These are phyloP conservation scores for Psettodes erumei DNA, from an alignment of 2,113 vertebrate species.

Conservation along the genomic window DNA sequence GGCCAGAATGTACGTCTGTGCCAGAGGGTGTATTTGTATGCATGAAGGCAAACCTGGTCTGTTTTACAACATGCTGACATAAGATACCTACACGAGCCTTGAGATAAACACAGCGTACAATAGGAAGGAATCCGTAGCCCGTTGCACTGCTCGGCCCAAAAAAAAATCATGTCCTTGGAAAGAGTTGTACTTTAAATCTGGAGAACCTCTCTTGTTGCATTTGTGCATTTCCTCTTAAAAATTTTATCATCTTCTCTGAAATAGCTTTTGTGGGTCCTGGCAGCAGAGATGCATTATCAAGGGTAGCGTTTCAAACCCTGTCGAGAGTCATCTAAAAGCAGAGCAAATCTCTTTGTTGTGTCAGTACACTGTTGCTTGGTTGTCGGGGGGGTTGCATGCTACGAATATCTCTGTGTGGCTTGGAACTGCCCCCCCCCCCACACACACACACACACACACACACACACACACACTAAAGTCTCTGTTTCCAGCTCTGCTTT, in stretches of 20 bases:
- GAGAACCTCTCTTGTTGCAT: neutral
- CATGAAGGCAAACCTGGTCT: neutral
- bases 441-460: no score
- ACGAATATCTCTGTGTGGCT: conserved; percentile 17
- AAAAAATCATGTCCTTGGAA: neutral
- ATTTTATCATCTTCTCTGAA: conserved; percentile 6
- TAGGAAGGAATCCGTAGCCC: neutral
- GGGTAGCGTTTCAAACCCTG: conserved; percentile 19
- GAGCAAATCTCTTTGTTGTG: conserved; percentile 13
- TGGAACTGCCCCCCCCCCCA: neutral
- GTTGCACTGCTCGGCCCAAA: neutral
- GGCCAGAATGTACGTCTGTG: neutral
- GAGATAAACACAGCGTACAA: neutral
- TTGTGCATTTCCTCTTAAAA: neutral
- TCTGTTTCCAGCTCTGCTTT: conserved; percentile 17
- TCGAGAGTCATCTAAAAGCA: conserved; percentile 12
- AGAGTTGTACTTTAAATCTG: neutral
- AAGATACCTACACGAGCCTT: neutral
- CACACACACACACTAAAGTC: no score
- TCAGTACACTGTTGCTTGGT: conserved; percentile 2
- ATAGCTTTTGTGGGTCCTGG: conserved; percentile 17
- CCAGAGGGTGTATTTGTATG: conserved; percentile 13
- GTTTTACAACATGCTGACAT: neutral
- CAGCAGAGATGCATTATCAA: conserved; percentile 31
- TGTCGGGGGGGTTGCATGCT: neutral